Base-by-base conservation (phyloP, 2,888 invertebrate species). In the Nebria salina region DNA sequence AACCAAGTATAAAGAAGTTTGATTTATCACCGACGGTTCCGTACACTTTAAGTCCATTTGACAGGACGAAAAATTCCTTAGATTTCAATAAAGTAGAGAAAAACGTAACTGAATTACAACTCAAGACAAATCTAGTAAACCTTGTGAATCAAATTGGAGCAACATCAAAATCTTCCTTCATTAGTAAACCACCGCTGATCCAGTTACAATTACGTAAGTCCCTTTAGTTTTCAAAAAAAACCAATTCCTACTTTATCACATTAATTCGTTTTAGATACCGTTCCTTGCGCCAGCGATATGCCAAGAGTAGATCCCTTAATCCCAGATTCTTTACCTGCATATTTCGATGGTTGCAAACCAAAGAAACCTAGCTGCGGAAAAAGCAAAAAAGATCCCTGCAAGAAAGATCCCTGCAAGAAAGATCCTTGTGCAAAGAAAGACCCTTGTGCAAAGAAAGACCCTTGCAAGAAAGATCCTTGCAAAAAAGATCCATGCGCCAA, bases 401-500 rank as follows among this genome's bases (percentile, higher is more conserved):
- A 75, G 25, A 66, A 75, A 34, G 76, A 66, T 25, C 65, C 66
- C 20, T 66, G 70, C n/a, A 65, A 76, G n/a, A 41, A 42, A 65
- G 65, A 65, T 77, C 76, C 70, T 25, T 34, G n/a, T 65, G 34
- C n/a, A n/a, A 20, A 76, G 66, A 41, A 76, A 76, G 66, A 66
- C n/a, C 66, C 66, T 13, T 66, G 66, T 66, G 66, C 66, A 1
- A 42, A 11, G 9, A 66, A 76, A 11, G 76, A 66, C 2, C n/a
- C 25, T 66, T 65, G 65, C 26, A 65, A 75, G 11, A 25, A 26
- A 65, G 34, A 34, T 34, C 34, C 34, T 34, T 34, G 34, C 34
- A 75, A 73, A 64, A 68, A 41, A 77, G 34, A 72, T 66, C 64
- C 66, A 25, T 54, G 73, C 68, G 72, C 54, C 8, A 75, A 80